Conservation (phyloP, 2,797 vertebrate genomes). For the Triplophysa bombifrons region DNA sequence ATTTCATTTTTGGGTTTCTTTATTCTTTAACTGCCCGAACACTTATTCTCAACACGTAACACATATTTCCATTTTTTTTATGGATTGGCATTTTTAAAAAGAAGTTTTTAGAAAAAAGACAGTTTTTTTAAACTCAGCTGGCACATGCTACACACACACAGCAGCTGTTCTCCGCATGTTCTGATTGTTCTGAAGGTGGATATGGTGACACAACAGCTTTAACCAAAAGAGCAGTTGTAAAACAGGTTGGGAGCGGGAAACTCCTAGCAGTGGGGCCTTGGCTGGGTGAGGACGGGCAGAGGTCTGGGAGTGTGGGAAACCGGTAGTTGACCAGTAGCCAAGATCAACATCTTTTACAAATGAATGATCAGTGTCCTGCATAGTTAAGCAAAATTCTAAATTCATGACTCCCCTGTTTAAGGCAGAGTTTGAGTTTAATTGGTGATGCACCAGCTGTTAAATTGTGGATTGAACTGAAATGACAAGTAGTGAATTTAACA, state of each 20-base stretch:
- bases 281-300: slow-evolving; percentile 41
- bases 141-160: slow-evolving; percentile 30
- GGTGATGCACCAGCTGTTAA: neutral
- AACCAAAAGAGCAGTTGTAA: slow-evolving; percentile 57
- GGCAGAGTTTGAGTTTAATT: neutral
- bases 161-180: slow-evolving; percentile 45
- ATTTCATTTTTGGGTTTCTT: too few relatives aligned
- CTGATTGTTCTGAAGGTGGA: slow-evolving; percentile 51
- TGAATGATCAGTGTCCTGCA: slow-evolving; percentile 1
- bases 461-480: neutral
- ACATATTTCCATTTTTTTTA: too few relatives aligned
- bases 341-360: slow-evolving; percentile 1
- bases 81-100: too few relatives aligned
- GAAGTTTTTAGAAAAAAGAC: too few relatives aligned
- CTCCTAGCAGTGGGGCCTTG: slow-evolving; percentile 57
- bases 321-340: slow-evolving; percentile 25
- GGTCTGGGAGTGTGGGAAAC: slow-evolving; percentile 67
- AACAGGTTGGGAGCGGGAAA: slow-evolving; percentile 66
- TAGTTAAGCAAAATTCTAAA: neutral
- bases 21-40: too few relatives aligned
- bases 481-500: neutral
- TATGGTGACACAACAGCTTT: slow-evolving; percentile 67
- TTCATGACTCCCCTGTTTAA: neutral
- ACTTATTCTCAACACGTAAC: too few relatives aligned
- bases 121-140: too few relatives aligned